These are phyloP conservation scores for Brachyopa scutellaris DNA, from an alignment of 2,888 invertebrate species.

Conservation along the genomic window DNA sequence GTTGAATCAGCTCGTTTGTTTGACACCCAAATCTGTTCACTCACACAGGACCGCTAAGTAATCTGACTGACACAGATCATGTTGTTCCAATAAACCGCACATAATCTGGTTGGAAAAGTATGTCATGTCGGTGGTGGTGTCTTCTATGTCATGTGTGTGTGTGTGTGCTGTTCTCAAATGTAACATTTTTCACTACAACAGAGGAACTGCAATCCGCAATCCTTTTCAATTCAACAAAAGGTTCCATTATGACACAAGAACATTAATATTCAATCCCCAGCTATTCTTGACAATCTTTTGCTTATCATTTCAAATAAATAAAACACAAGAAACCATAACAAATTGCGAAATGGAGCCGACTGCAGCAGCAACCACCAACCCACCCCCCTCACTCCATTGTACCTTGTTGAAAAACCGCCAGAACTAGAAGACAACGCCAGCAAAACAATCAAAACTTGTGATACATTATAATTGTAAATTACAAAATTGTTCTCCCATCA, in stretches of 20 bases:
- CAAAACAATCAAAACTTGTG: constrained; percentile 71
- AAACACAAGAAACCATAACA: constrained; percentile 58
- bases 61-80: too few relatives aligned
- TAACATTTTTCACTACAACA: too few relatives aligned
- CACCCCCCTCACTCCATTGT: not conserved
- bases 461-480: constrained; percentile 73
- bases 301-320: constrained; percentile 71
- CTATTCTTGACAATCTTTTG: constrained; percentile 49
- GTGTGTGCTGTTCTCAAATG: too few relatives aligned
- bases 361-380: not conserved
- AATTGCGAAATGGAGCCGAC: constrained; percentile 48
- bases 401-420: constrained; percentile 40
- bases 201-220: not conserved
- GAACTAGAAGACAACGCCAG: constrained; percentile 55
- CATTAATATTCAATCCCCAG: constrained; percentile 60
- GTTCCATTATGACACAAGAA: constrained; percentile 49
- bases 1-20: too few relatives aligned
- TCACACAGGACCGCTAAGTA: too few relatives aligned
- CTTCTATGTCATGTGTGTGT: too few relatives aligned
- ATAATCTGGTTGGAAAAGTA: too few relatives aligned
- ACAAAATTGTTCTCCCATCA: constrained; percentile 69
- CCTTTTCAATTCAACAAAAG: not conserved
- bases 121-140: too few relatives aligned
- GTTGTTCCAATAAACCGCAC: too few relatives aligned
- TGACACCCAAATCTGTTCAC: too few relatives aligned